A percentile compares a stretch with the other conserved stretches of the same genome.
Conservation (phyloP, 2,888 invertebrate genomes). For the Dichetophora obliterata region DNA sequence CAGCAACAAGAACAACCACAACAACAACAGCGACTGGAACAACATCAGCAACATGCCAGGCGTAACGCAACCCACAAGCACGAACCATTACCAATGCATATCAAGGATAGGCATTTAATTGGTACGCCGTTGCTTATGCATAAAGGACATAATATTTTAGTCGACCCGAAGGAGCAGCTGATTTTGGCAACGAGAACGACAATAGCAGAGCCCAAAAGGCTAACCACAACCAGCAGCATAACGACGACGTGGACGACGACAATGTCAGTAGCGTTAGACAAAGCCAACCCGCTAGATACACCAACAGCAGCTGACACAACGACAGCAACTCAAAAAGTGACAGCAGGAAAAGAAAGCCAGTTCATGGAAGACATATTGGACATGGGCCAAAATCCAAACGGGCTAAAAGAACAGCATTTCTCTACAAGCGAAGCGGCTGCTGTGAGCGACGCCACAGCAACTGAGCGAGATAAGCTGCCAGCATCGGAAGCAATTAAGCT, state of each 20-base stretch:
- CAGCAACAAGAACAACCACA: not conserved
- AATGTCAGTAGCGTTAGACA: constrained; percentile 13
- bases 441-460: constrained; percentile 7
- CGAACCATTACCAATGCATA: constrained; percentile 61
- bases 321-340: not conserved
- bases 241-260: constrained; percentile 33
- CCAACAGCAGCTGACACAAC: not conserved
- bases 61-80: constrained; percentile 54
- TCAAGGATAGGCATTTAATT: constrained; percentile 67
- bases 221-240: constrained; percentile 16
- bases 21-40: constrained; percentile 9
- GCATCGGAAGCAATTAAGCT: constrained; percentile 57
- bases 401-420: constrained; percentile 44
- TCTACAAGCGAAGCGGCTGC: constrained; percentile 38
- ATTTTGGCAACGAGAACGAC: constrained; percentile 49
- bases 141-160: constrained; percentile 65
- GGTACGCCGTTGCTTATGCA: constrained; percentile 67
- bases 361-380: constrained; percentile 54
- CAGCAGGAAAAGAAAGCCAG: constrained; percentile 44
- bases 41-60: constrained; percentile 34
- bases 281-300: not conserved
- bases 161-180: constrained; percentile 62
- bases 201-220: constrained; percentile 34
- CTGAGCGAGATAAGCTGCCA: constrained; percentile 21
- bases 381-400: constrained; percentile 48